Percentiles rank a stretch among this genome's conserved stretches.
These are phyloP conservation scores for Albula glossodonta DNA, from an alignment of 2,113 vertebrate species.

Conservation along the genomic window DNA sequence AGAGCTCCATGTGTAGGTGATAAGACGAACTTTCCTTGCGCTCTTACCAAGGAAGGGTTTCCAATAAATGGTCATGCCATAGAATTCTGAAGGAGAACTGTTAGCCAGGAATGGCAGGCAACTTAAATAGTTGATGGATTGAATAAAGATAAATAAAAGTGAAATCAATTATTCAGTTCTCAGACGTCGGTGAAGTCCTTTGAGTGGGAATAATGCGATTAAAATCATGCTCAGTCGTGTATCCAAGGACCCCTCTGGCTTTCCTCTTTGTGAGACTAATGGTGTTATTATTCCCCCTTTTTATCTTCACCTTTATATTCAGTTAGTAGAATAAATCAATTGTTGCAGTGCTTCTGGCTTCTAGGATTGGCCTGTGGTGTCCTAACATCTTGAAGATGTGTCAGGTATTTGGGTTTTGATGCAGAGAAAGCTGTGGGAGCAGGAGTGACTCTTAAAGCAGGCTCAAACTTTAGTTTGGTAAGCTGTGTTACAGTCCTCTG, in stretches of 20 bases:
- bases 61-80: background rate
- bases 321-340: background rate
- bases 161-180: slow-evolving; percentile 13
- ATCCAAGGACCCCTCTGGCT: background rate
- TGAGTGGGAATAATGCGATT: slow-evolving; percentile 15
- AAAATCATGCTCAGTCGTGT: slow-evolving; percentile 8
- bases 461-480: background rate
- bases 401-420: background rate
- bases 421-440: background rate
- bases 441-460: background rate
- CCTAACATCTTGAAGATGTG: background rate
- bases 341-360: background rate
- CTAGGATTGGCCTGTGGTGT: background rate
- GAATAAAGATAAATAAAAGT: background rate
- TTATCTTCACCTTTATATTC: slow-evolving; percentile 13
- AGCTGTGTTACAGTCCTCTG: background rate
- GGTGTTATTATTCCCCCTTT: background rate
- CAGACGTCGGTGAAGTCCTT: slow-evolving; percentile 2
- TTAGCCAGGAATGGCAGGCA: background rate
- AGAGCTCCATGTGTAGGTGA: background rate
- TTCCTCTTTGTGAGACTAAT: background rate
- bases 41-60: background rate
- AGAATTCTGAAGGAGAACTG: background rate
- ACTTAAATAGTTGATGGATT: background rate
- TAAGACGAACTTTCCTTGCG: background rate